Evolutionary conservation across 1,140 invertebrate species (phyloP).

Genomic region (Sminthurides bifidus): DNA sequence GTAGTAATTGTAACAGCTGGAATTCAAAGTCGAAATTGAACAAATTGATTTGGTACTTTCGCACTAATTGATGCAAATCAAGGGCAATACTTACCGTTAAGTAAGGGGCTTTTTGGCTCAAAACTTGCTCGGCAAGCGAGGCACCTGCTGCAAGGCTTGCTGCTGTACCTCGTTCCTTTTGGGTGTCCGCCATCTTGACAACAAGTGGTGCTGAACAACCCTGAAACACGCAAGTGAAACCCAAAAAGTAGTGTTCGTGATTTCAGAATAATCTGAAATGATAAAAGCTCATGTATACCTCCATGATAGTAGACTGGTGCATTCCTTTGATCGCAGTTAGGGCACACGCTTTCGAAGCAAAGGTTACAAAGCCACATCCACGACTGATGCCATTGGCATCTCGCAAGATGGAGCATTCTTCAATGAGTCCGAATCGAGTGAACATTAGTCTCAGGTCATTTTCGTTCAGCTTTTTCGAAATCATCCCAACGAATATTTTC

Average conservation of each 20-base stretch:
- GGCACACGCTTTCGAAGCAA: conserved; percentile 85
- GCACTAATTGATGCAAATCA: background rate
- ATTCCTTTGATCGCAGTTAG: conserved; percentile 91
- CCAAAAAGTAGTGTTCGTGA: background rate
- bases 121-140: background rate
- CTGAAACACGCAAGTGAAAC: conserved; percentile 47
- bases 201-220: conserved; percentile 93
- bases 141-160: background rate
- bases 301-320: conserved; percentile 97
- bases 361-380: conserved; percentile 97
- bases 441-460: conserved; percentile 91
- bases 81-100: background rate
- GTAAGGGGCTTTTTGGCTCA: conserved; percentile 3
- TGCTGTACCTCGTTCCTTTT: conserved; percentile 68
- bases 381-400: conserved; percentile 79
- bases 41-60: background rate
- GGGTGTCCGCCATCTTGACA: conserved; percentile 96
- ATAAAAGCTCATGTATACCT: conserved; percentile 44
- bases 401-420: conserved; percentile 93
- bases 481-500: conserved; percentile 98
- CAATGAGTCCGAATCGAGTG: conserved; percentile 81
- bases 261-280: background rate
- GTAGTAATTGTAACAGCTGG: conserved; percentile 3
- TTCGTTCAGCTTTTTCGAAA: conserved; percentile 92
- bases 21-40: background rate